Percentiles rank a stretch among this genome's conserved stretches.
Conservation (phyloP, 2,888 invertebrate genomes). For the Dexiosoma caninum region DNA sequence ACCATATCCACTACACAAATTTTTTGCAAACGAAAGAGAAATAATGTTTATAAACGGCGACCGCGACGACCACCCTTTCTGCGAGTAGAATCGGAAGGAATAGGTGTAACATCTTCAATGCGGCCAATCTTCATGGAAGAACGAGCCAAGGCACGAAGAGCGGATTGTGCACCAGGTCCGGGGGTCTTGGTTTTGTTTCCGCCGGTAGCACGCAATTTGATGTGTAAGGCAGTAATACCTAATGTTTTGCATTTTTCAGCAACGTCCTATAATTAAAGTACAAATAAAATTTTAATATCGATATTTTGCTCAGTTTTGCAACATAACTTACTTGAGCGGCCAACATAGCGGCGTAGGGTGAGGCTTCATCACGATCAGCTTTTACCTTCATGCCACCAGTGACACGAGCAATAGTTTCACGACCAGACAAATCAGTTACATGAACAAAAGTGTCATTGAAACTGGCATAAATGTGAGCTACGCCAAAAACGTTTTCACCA, state of each 20-base stretch:
- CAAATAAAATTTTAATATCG: neutral
- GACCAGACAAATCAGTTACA: constrained; percentile 98
- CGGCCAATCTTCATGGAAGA: constrained; percentile 99
- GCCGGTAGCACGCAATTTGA: constrained; percentile 98
- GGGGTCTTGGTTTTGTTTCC: constrained; percentile 99
- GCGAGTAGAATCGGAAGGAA: constrained; percentile 98
- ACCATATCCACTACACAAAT: constrained; percentile 29
- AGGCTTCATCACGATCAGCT: constrained; percentile 99
- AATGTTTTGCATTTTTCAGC: constrained; percentile 98
- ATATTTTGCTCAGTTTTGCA: no score
- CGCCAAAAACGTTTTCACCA: constrained; percentile 98
- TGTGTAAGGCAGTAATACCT: constrained; percentile 98
- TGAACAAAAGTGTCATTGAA: constrained; percentile 99
- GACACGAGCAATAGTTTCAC: constrained; percentile 95
- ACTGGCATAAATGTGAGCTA: constrained; percentile 99
- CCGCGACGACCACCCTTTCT: constrained; percentile 99
- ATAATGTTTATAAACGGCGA: constrained; percentile 91
- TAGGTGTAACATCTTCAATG: constrained; percentile 99
- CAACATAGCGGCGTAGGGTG: constrained; percentile 99
- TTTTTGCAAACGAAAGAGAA: constrained; percentile 8
- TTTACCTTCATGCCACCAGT: constrained; percentile 99
- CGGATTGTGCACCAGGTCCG: constrained; percentile 99
- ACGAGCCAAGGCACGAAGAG: constrained; percentile 97
- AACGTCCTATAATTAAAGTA: constrained; percentile 86
- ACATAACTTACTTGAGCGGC: constrained; percentile 96